Conservation (phyloP, 2,797 vertebrate genomes). For the Siniperca undulata region DNA sequence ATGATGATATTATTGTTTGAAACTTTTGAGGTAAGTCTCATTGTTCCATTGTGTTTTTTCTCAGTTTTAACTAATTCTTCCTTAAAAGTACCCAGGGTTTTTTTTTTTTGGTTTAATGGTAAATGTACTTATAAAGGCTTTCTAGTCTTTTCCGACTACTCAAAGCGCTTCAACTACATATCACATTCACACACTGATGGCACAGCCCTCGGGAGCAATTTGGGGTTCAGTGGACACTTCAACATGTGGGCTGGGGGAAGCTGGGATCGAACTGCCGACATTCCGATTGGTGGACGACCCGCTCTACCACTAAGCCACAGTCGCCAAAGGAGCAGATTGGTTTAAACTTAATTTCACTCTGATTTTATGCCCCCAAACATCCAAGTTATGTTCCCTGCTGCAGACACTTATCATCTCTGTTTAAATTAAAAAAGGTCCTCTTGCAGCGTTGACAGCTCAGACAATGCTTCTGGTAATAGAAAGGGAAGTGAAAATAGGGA, state of each 20-base stretch:
- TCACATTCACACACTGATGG: too few relatives aligned
- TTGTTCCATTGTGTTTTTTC: background rate
- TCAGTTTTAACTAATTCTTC: slow-evolving; percentile 12
- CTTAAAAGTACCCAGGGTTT: background rate
- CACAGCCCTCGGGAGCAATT: too few relatives aligned
- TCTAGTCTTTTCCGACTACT: too few relatives aligned
- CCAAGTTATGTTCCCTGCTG: background rate
- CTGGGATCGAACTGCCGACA: too few relatives aligned
- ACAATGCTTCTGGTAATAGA: slow-evolving; percentile 16
- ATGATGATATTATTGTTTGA: background rate
- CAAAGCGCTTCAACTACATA: too few relatives aligned
- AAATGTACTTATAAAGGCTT: too few relatives aligned
- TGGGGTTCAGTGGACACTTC: too few relatives aligned
- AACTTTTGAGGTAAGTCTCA: background rate
- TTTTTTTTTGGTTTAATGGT: slow-evolving; percentile 2
- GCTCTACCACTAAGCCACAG: too few relatives aligned
- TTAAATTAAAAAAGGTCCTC: slow-evolving; percentile 23
- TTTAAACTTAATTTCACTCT: slow-evolving; percentile 15
- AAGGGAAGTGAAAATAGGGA: background rate
- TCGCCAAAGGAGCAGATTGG: background rate
- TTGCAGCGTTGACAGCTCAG: slow-evolving; percentile 30
- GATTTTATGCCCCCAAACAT: slow-evolving; percentile 34
- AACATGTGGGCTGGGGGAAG: too few relatives aligned
- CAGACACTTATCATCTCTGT: slow-evolving; percentile 31
- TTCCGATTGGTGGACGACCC: too few relatives aligned